Evolutionary conservation across 2,113 vertebrate species (phyloP).

Genomic region (Macrotus californicus): DNA sequence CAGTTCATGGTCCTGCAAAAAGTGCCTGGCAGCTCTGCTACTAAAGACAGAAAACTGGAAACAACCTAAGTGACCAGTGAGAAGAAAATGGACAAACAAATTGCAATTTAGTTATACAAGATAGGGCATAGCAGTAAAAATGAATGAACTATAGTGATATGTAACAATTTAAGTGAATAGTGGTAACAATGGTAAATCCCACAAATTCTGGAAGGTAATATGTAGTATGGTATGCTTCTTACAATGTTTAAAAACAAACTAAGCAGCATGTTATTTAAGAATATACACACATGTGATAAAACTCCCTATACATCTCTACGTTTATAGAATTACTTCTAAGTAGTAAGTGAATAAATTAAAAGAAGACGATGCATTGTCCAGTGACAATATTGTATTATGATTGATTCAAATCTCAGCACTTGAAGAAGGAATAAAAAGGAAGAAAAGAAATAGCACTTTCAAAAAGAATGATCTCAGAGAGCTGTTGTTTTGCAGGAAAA

Average conservation of each 20-base stretch:
- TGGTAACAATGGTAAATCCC: not conserved
- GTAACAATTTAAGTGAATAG: not conserved
- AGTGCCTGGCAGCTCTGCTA: not conserved
- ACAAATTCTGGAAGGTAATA: not conserved
- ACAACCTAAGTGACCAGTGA: not conserved
- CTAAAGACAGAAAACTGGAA: not conserved
- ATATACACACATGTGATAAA: not conserved
- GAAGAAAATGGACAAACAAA: conserved; percentile 21
- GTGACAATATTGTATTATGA: not conserved
- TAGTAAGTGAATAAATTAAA: not conserved
- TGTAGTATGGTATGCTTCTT: not conserved
- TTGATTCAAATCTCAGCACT: not conserved
- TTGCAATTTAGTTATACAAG: not conserved
- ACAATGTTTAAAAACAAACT: not conserved
- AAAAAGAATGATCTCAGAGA: not conserved
- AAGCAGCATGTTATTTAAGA: not conserved
- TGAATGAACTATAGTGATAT: not conserved
- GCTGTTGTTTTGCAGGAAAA: not conserved
- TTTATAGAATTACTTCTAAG: conserved; percentile 11
- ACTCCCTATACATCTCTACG: not conserved
- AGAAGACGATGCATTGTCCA: not conserved
- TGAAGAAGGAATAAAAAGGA: not conserved
- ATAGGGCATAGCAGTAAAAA: conserved; percentile 1
- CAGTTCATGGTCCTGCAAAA: not conserved
- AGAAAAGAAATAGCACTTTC: not conserved